phyloP scores from a whole-genome alignment of 2,888 invertebrate species.

The Argyresthia albistria region DNA sequence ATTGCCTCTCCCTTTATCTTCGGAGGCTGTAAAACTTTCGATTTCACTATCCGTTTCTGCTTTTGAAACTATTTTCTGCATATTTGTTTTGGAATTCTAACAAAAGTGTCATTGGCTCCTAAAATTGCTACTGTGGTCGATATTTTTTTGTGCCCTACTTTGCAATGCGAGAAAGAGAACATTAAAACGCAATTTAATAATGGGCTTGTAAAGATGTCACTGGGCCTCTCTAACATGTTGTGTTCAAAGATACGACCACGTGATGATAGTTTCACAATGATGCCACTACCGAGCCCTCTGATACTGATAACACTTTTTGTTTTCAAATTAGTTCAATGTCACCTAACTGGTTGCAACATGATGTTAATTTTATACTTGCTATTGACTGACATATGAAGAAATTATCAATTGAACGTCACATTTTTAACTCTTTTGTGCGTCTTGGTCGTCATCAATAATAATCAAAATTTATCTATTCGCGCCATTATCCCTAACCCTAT shows the following conservation, averaged over 20 bases:
- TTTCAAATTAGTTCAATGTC: conserved; percentile 58
- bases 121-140: not conserved
- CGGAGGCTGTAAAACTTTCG: conserved; percentile 1
- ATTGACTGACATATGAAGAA: not conserved
- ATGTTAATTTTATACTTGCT: not conserved
- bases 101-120: not conserved
- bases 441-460: too few species aligned
- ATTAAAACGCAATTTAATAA: conserved; percentile 58
- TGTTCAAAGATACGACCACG: conserved; percentile 25
- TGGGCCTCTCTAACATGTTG: conserved; percentile 25
- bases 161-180: conserved; percentile 25
- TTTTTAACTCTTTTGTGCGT: too few species aligned
- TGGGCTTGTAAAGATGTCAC: conserved; percentile 38
- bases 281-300: conserved; percentile 33
- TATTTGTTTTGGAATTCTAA: not conserved
- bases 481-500: too few species aligned
- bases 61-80: not conserved
- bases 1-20: not conserved
- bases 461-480: too few species aligned
- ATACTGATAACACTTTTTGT: conserved; percentile 45
- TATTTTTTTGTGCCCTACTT: conserved; percentile 44
- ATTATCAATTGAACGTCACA: too few species aligned
- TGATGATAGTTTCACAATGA: conserved; percentile 29
- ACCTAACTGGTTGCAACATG: conserved; percentile 39
- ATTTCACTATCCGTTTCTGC: not conserved